Evolutionary conservation across 2,888 invertebrate genomes (phyloP), one percentile per base, ranked within the genome.

Genomic region (Acrobeloides nanus): DNA sequence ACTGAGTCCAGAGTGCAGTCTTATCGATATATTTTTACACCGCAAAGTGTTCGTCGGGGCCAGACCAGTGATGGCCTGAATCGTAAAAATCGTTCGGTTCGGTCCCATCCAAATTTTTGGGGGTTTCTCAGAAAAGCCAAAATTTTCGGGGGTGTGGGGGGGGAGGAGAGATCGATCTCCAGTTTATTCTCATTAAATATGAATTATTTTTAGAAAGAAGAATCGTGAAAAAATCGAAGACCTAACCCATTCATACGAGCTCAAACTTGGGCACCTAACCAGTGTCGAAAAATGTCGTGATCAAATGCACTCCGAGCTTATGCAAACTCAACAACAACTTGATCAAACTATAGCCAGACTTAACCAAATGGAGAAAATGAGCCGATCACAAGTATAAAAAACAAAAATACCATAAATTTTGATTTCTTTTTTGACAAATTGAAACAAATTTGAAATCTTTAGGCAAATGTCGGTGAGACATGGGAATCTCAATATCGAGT

Each of bases 401-500:
- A 6, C 20, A 39, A 17, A 12, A 25, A 23, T 26, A 26, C n/a
- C 12, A 31, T 3, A 8, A 8, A 3, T 10, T 43, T 41, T 17
- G 20, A 26, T 18, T 21, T 10, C 21, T 29, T 4, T 32, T 45
- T 32, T 25, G 7, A 18, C 5, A 38, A 40, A 40, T 4, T 24
- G 0, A n/a, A n/a, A n/a, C n/a, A n/a, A 23, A 15, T 7, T 27
- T 39, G 1, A 2, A 0, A n/a, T 33, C 25, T 43, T 45, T 34
- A 66, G 62, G 59, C 58, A 38, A 53, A 57, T 6, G 51, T 69
- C 21, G 66, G 66, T 7, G 65, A 56, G 12, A 60, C 53, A 12
- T 64, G 68, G 54, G 68, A 67, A 20, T n/a, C 47, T 3, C 64
- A 69, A 44, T 64, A 67, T 38, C 48, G 57, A 20, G 51, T 48